phyloP scores from a whole-genome alignment of 35 echinoderm and acorn worm species.

The Heliocidaris tuberculata region DNA sequence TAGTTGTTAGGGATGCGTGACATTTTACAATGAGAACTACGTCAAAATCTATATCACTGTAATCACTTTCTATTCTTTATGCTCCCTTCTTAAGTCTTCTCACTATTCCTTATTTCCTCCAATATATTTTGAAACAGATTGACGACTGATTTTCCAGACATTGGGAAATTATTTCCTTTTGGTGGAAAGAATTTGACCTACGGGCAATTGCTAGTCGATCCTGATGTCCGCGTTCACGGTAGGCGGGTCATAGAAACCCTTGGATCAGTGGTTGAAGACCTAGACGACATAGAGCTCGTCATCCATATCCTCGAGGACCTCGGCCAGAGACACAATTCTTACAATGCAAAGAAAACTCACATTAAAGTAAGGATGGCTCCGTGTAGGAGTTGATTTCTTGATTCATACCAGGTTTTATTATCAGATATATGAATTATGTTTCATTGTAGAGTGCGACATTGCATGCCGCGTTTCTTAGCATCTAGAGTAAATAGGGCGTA shows the following conservation, averaged over 20 bases:
- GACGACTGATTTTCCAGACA: constrained; percentile 8
- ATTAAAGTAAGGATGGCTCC: constrained; percentile 34
- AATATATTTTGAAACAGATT: background rate
- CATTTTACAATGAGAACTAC: too few relatives aligned
- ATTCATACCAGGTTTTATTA: too few relatives aligned
- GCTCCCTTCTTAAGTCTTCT: too few relatives aligned
- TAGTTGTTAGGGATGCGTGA: too few relatives aligned
- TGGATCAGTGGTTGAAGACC: constrained; percentile 53
- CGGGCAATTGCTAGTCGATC: constrained; percentile 32
- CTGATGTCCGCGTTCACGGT: constrained; percentile 33
- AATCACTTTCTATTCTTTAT: too few relatives aligned
- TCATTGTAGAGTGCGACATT: too few relatives aligned
- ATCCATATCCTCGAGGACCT: constrained; percentile 52
- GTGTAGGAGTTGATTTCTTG: too few relatives aligned
- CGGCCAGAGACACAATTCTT: constrained; percentile 44
- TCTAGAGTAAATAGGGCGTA: too few relatives aligned
- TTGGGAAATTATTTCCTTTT: constrained; percentile 57
- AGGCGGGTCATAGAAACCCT: constrained; percentile 60
- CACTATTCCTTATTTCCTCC: too few relatives aligned
- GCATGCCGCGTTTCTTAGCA: too few relatives aligned
- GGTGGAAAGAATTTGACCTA: constrained; percentile 52
- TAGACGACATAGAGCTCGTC: constrained; percentile 58
- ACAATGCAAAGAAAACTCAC: constrained; percentile 55
- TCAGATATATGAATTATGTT: too few relatives aligned
- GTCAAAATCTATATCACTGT: too few relatives aligned